Evolutionary conservation across 64 coral and sea anemone genomes (phyloP).

Genomic region (Acropora tenuis): DNA sequence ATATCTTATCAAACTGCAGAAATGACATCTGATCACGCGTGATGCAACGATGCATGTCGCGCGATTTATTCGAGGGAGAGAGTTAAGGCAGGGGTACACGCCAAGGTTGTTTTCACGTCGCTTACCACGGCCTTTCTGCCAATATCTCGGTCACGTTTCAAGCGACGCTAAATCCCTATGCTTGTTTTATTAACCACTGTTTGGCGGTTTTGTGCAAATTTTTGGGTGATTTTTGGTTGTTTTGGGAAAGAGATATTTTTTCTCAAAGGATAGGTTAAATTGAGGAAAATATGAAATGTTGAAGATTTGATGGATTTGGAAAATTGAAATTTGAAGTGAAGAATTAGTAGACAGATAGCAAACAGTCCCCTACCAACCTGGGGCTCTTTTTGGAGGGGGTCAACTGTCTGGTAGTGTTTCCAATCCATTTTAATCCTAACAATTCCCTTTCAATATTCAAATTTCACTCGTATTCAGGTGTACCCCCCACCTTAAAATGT

Average conservation of each 20-base stretch:
- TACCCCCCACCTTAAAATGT: background rate
- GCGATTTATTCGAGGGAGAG: no score
- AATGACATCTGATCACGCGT: no score
- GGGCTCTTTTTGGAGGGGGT: background rate
- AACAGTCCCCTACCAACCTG: slow-evolving; percentile 10
- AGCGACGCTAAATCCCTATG: background rate
- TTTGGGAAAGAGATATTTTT: slow-evolving; percentile 13
- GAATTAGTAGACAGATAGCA: background rate
- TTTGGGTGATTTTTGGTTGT: background rate
- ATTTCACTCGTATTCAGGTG: background rate
- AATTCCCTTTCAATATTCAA: background rate
- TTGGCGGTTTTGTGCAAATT: slow-evolving; percentile 2
- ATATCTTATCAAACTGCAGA: no score
- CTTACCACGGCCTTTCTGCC: slow-evolving; percentile 2
- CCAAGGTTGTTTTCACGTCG: background rate
- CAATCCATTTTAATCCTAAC: slow-evolving; percentile 2
- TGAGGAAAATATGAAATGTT: background rate
- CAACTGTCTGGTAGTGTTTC: slow-evolving; percentile 10
- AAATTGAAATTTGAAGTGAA: background rate
- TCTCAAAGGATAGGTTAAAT: background rate
- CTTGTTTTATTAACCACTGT: background rate
- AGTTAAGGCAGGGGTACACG: background rate
- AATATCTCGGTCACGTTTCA: slow-evolving; percentile 4
- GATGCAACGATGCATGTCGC: no score
- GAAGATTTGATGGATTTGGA: background rate